Base-by-base conservation (phyloP, 1,140 invertebrate genomes). In the Drosophila pachea region DNA sequence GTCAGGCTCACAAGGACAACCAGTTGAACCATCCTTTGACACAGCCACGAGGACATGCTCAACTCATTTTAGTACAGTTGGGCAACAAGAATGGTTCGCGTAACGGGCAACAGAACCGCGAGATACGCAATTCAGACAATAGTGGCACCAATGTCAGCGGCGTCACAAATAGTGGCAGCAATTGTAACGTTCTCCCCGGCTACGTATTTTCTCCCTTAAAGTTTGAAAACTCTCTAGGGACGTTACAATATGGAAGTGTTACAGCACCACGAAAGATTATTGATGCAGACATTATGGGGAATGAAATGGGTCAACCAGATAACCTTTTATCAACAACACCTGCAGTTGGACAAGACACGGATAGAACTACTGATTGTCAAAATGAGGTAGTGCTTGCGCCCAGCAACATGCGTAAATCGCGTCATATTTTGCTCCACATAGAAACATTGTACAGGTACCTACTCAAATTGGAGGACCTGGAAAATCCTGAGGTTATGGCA, bases 231-330 rank as follows among this genome's bases (percentile, higher is more conserved):
- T 97, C 97, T 1, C 90, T 98, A 12, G 96, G 96, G 54, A 95
- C 96, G 89, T 90, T 97, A 35, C 94, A 94, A 86, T 94, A 94
- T 65, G 95, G 95, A 40, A 97, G 96, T 87, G 95, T 98, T 29
- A 97, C 96, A 38, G 96, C 96, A 38, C 97, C 97, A 0, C 91
- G 97, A n/a, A 97, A 97, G 90, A 96, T 98, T 50, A 97, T 97
- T 74, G 96, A 97, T 86, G 93, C 97, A 88, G 94, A 96, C 72
- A 91, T 95, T n/a, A 94, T 95, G 56, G 89, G 90, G 4, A 79
- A 65, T n/a, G 81, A 86, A 35, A 42, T 55, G 89, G 74, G 91
- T 92, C 16, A 88, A 12, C 42, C 89, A 6, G 92, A 86, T 11
- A 73, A 74, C 3, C 71, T 78, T 1, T 59, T 68, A 0, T 29